Evolutionary conservation across 2,113 vertebrate genomes (phyloP).

Genomic region (Castor canadensis): DNA sequence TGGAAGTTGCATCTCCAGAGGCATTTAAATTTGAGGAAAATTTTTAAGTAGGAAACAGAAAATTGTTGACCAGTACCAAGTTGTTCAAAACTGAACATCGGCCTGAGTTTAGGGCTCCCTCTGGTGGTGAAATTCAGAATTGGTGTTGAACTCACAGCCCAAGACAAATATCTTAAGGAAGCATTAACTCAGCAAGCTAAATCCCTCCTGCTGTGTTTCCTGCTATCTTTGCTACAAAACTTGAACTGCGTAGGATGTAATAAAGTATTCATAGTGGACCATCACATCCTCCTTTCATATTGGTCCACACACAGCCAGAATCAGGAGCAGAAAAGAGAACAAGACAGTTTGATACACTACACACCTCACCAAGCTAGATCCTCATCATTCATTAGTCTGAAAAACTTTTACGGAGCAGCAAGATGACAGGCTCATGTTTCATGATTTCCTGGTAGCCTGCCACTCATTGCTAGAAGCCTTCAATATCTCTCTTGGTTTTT

Average conservation of each 20-base stretch:
- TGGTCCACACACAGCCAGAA: not conserved
- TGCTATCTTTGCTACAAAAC: not conserved
- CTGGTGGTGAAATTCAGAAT: not conserved
- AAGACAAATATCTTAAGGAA: too few species aligned
- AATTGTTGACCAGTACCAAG: not conserved
- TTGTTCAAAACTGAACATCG: not conserved
- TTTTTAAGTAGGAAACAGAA: not conserved
- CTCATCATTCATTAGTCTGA: not conserved
- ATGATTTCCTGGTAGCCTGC: not conserved
- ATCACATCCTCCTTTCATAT: too few species aligned
- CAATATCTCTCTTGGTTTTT: not conserved
- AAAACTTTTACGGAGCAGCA: not conserved
- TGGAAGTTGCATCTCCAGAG: not conserved
- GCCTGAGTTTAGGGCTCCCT: not conserved
- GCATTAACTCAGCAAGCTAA: not conserved
- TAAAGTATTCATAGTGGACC: not conserved
- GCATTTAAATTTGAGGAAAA: not conserved
- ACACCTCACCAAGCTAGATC: not conserved
- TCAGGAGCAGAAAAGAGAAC: not conserved
- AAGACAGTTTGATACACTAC: not conserved
- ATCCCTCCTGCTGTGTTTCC: not conserved
- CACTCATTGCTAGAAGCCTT: too few species aligned
- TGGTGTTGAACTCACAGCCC: not conserved
- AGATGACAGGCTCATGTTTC: not conserved
- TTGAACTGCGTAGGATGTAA: not conserved